Evolutionary conservation across 2,888 invertebrate genomes (phyloP).

Genomic region (Pimpla rufipes): DNA sequence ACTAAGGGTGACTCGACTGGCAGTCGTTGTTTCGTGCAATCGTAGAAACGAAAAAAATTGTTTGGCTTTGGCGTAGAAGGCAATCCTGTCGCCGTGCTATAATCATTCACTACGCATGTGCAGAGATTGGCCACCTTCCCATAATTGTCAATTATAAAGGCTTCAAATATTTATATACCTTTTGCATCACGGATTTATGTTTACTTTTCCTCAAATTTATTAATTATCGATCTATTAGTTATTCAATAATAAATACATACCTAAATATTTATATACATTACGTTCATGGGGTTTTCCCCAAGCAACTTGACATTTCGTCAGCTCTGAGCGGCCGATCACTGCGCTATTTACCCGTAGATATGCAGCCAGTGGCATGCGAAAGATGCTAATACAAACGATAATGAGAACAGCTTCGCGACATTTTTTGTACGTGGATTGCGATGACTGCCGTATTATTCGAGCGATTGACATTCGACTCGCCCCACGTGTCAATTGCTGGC

Average conservation of each 20-base stretch:
- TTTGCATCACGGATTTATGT: too few species aligned
- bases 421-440: conserved; percentile 39
- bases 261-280: too few species aligned
- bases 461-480: conserved; percentile 51
- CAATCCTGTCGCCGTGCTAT: not conserved
- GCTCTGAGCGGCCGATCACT: not conserved
- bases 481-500: conserved; percentile 33
- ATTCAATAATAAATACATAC: too few species aligned
- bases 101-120: not conserved
- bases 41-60: conserved; percentile 44
- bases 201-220: too few species aligned
- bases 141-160: too few species aligned
- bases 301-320: not conserved
- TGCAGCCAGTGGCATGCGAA: not conserved
- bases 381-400: conserved; percentile 54
- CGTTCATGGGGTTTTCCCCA: too few species aligned
- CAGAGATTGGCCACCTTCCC: not conserved
- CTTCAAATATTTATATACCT: too few species aligned
- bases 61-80: conserved; percentile 44
- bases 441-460: conserved; percentile 22
- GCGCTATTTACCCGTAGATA: not conserved
- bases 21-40: conserved; percentile 24
- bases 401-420: conserved; percentile 41
- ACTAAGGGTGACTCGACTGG: not conserved
- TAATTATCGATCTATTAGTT: too few species aligned